Evolutionary conservation across 2,797 vertebrate genomes (phyloP), one percentile per base, ranked within the genome.

Genomic region (Semaprochilodus insignis): DNA sequence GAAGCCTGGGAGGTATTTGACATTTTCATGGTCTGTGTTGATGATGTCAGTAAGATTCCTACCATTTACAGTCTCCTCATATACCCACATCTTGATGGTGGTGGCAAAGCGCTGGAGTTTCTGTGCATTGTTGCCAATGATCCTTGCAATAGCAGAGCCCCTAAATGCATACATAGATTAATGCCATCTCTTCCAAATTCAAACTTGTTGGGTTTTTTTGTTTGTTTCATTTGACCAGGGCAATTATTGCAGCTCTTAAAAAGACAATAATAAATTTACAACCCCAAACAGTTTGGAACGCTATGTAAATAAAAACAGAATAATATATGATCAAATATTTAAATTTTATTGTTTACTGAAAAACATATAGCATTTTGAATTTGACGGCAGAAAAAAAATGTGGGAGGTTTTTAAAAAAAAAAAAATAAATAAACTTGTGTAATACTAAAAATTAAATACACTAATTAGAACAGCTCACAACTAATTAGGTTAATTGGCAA

Each of bases 51-150:
- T 96, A 85, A 98, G 92, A 88, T 97, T 98, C 86, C 94, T 95
- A 65, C 96, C 97, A 31, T 96, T 91, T 82, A 98, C 66, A 0
- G 91, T 94, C 90, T 98, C 97, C 88, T 98, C 97, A 57, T 93
- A 98, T 81, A 98, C 97, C 97, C 97, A 98, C 97, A 98, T 97
- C 82, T 96, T 97, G 87, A 98, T 97, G 0, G 94, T 96, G 81
- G 94, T 91, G 83, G 96, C 94, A 84, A 98, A 97, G 78, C 91
- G 94, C 75, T 95, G 91, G 83, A 96, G 77, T 0, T 91, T 93
- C 85, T 91, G 93, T 70, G 95, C 96, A 89, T 98, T 98, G 31
- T 88, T 90, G 54, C 97, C 97, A 83, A 98, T 90, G 73, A 98
- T 97, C 92, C 95, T 96, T 63, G 97, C 97, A 82, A 98, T 94